Conservation (phyloP, 2,797 vertebrate species). For the Alfaro cultratus region DNA sequence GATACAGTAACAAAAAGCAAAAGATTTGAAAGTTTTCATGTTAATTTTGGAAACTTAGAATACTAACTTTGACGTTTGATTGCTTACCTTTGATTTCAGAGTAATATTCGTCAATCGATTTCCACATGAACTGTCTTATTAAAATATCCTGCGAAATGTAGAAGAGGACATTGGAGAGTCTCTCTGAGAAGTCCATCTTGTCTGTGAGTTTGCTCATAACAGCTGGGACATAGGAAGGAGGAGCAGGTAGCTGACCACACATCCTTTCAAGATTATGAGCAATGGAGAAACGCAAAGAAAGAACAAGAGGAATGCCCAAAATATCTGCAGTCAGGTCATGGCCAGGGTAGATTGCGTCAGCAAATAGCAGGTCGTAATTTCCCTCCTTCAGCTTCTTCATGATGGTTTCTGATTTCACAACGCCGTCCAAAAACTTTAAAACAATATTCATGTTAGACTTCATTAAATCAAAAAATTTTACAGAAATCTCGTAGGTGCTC, state of each 20-base stretch:
- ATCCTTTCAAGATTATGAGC: conserved; percentile 81
- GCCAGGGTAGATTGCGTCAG: conserved; percentile 81
- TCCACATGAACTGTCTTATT: background rate
- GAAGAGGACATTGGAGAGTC: conserved; percentile 83
- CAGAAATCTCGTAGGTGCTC: conserved; percentile 77
- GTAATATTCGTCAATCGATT: conserved; percentile 77
- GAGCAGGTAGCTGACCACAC: conserved; percentile 85
- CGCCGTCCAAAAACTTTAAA: conserved; percentile 69
- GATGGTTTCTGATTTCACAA: conserved; percentile 76
- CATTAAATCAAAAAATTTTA: conserved; percentile 58
- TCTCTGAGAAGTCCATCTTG: conserved; percentile 82
- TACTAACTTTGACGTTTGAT: too few species aligned
- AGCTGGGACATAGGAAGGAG: conserved; percentile 81
- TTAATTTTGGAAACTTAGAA: too few species aligned
- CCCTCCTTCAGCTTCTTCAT: conserved; percentile 76
- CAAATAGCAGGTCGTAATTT: conserved; percentile 81
- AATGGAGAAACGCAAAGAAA: conserved; percentile 80
- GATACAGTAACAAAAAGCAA: conserved; percentile 3
- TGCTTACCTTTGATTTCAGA: conserved; percentile 53
- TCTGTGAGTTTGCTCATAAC: conserved; percentile 84
- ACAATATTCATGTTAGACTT: conserved; percentile 33
- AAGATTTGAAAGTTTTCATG: too few species aligned
- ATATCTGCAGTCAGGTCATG: conserved; percentile 83
- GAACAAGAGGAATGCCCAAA: conserved; percentile 82
- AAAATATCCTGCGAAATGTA: conserved; percentile 60